A percentile compares a stretch with the other conserved stretches of the same genome.
phyloP scores from a whole-genome alignment of 2,888 invertebrate species.

The Sinohyriopsis cumingii region DNA sequence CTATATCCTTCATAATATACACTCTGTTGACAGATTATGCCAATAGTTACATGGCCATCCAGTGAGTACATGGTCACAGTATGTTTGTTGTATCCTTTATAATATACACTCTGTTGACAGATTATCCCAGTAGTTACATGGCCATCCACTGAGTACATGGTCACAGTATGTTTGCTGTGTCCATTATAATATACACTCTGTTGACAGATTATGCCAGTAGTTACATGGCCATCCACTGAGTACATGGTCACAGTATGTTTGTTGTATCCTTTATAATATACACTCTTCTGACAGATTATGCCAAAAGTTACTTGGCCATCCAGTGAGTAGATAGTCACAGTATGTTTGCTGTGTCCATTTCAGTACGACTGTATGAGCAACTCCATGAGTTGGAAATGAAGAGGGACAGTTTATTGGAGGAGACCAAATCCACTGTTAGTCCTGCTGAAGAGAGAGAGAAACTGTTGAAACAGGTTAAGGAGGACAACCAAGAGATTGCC shows the following conservation, averaged over 20 bases:
- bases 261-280: too few species aligned
- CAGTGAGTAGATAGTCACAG: not conserved
- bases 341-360: not conserved
- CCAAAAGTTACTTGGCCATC: too few species aligned
- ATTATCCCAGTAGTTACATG: not conserved
- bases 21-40: too few species aligned
- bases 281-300: too few species aligned
- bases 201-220: not conserved
- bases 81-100: too few species aligned
- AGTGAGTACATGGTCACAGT: not conserved
- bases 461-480: slow-evolving; percentile 82
- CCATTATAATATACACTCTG: too few species aligned
- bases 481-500: slow-evolving; percentile 85
- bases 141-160: too few species aligned
- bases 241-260: not conserved
- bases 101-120: too few species aligned
- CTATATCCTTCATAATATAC: too few species aligned
- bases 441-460: slow-evolving; percentile 86
- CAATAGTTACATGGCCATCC: not conserved
- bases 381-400: slow-evolving; percentile 78
- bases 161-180: too few species aligned
- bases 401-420: slow-evolving; percentile 80
- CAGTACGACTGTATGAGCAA: slow-evolving; percentile 77
- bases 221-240: not conserved
- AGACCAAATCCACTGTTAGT: slow-evolving; percentile 80